These are phyloP conservation scores for Rhyzopertha dominica DNA, from an alignment of 1,140 invertebrate genomes.

Conservation along the genomic window DNA sequence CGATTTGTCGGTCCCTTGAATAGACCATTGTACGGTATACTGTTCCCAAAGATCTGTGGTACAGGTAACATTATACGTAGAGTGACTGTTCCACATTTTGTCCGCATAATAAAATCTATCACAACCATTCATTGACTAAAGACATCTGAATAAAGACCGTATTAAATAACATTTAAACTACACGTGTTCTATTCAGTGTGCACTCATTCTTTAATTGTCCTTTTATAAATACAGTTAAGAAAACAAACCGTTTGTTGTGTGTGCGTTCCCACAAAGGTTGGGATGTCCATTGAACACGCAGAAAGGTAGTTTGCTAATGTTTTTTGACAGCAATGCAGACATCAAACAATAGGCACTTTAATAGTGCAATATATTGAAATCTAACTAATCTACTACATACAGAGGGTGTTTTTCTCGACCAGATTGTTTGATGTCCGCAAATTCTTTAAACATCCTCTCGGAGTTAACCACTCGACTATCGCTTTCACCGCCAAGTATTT, in stretches of 20 bases:
- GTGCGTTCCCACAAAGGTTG: neutral
- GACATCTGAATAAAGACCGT: constrained; percentile 18
- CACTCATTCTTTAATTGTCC: constrained; percentile 14
- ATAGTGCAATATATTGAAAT: too few relatives aligned
- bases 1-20: too few relatives aligned
- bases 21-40: too few relatives aligned
- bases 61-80: constrained; percentile 19
- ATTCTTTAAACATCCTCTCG: too few relatives aligned
- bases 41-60: too few relatives aligned
- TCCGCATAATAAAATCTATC: constrained; percentile 18
- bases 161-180: constrained; percentile 14
- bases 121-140: constrained; percentile 17
- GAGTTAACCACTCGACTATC: too few relatives aligned
- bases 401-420: too few relatives aligned
- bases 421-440: too few relatives aligned
- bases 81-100: constrained; percentile 17
- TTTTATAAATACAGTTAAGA: constrained; percentile 13
- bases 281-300: neutral
- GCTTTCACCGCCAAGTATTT: too few relatives aligned
- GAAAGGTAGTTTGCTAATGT: constrained; percentile 11
- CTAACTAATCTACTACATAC: too few relatives aligned
- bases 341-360: neutral
- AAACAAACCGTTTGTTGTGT: constrained; percentile 10
- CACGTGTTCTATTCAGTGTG: constrained; percentile 10
- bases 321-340: constrained; percentile 6